Evolutionary conservation across 2,888 invertebrate species (phyloP).

Genomic region (Panzeria rudis): DNA sequence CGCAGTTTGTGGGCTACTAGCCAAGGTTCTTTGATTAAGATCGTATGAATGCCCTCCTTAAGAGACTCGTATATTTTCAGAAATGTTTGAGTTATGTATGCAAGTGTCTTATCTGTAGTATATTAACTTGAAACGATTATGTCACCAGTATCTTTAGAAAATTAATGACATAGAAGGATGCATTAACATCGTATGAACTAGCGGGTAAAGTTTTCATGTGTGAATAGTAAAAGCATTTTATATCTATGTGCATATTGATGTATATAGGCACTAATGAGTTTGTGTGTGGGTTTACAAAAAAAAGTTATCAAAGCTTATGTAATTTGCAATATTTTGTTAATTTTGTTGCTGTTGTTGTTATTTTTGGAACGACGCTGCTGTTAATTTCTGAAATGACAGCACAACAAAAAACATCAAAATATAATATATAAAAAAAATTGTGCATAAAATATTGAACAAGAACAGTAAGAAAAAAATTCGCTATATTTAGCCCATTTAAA

Average conservation of each 20-base stretch:
- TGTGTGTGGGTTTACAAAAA: conserved; percentile 8
- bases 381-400: conserved; percentile 67
- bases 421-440: conserved; percentile 41
- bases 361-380: conserved; percentile 43
- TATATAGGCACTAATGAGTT: not conserved
- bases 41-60: too few relatives aligned
- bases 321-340: conserved; percentile 69
- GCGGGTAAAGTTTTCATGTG: not conserved
- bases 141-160: not conserved
- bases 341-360: conserved; percentile 46
- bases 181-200: not conserved
- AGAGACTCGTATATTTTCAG: too few relatives aligned
- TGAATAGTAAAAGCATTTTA: not conserved
- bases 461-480: conserved; percentile 13
- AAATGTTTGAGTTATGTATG: too few relatives aligned
- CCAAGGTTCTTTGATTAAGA: too few relatives aligned
- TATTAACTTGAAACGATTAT: too few relatives aligned
- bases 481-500: conserved; percentile 66
- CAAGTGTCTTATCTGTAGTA: too few relatives aligned
- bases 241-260: not conserved
- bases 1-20: too few relatives aligned
- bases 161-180: not conserved
- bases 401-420: conserved; percentile 2
- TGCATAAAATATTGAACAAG: conserved; percentile 55
- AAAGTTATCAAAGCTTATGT: conserved; percentile 67